Evolutionary conservation across 2,797 vertebrate genomes (phyloP), one percentile per base, ranked within the genome.

Genomic region (Peromyscus attwateri): DNA sequence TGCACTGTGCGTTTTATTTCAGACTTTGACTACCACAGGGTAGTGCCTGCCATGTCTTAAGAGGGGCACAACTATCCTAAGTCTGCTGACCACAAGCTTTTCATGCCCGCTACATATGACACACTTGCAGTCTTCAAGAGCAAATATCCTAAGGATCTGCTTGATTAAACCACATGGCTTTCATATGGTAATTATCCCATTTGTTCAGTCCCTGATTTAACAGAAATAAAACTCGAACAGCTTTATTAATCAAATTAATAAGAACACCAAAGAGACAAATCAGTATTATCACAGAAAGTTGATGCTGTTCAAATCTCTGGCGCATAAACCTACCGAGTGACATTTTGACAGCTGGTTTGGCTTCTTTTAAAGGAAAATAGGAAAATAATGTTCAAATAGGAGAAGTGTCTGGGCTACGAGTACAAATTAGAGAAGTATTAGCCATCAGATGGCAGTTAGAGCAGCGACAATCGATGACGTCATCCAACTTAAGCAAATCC

Each of bases 241-340:
- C 49, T 84, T 83, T 84, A 94, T 80, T 84, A 93, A 84, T 89
- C 90, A 37, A 89, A 95, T 55, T 64, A 79, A 25, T 73, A 73
- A 10, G 75, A 90, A 52, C 43, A 80, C 60, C 34, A 96, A 52
- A 84, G 3, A 70, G 37, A 43, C 40, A 71, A 23, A 71, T 73
- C 43, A 40, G 46, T 60, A 62, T 23, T 80, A 40, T 49, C 85
- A 87, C 37, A 27, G 23, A 55, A 87, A 75, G 70, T 95, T 1
- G 6, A 87, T 46, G 60, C 87, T 70, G 52, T 75, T 91, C 64
- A 64, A 89, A 29, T 87, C 82, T 66, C 64, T 71, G 52, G 31
- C 11, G 55, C 77, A 25, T 31, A 91, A 71, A 71, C n/a, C n/a
- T 71, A 71, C n/a, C 1, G 8, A 37, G 70, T 71, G n/a, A 71